Evolutionary conservation across 2,797 vertebrate genomes (phyloP).

Genomic region (Fundulus diaphanus): DNA sequence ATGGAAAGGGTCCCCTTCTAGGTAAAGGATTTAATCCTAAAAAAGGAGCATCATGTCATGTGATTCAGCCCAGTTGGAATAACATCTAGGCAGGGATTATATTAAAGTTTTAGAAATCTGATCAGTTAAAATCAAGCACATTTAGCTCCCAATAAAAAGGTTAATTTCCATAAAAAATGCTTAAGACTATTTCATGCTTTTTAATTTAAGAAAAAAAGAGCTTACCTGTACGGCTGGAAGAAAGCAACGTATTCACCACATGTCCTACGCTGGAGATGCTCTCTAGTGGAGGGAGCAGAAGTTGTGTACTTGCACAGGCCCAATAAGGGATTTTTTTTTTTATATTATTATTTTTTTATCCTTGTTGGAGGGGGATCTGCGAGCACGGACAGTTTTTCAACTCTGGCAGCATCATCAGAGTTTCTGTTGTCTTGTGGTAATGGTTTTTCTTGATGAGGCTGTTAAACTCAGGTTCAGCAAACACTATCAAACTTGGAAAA

Average conservation of each 20-base stretch:
- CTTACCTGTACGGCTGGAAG: neutral
- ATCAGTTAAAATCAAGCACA: too few species aligned
- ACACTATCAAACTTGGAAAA: conserved; percentile 2
- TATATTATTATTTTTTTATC: too few species aligned
- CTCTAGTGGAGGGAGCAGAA: neutral
- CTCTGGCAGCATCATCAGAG: conserved; percentile 5
- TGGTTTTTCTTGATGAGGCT: conserved; percentile 1
- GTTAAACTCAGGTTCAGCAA: neutral
- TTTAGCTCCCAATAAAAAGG: neutral
- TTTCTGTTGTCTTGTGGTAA: neutral
- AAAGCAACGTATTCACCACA: neutral
- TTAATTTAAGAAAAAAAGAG: neutral
- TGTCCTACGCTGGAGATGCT: neutral
- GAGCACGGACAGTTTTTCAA: neutral
- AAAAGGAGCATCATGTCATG: neutral
- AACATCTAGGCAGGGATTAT: neutral
- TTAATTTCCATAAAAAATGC: neutral
- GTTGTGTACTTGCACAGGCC: neutral
- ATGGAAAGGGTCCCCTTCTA: neutral
- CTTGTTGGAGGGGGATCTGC: neutral
- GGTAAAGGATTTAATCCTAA: neutral
- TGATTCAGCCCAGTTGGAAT: neutral
- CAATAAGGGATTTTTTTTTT: neutral
- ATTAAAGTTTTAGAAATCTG: too few species aligned
- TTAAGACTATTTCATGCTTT: neutral